Evolutionary conservation across 2,113 vertebrate genomes (phyloP).

Genomic region (Scomber japonicus): DNA sequence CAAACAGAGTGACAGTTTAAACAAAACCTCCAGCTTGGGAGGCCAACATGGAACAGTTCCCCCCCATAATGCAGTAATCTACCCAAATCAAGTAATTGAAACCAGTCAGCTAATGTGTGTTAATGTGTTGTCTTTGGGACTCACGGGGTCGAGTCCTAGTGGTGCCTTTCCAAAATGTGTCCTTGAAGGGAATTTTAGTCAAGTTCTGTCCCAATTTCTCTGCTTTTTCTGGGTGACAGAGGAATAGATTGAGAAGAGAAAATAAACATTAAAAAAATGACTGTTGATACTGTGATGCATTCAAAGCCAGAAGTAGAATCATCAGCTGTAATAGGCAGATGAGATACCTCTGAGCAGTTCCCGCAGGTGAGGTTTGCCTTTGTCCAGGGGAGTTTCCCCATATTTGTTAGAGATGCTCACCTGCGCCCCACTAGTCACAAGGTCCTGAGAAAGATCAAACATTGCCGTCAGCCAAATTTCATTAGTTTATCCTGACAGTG

Average conservation of each 20-base stretch:
- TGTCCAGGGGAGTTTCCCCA: conserved; percentile 94
- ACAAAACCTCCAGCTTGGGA: neutral
- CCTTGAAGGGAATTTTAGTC: conserved; percentile 95
- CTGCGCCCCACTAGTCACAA: conserved; percentile 90
- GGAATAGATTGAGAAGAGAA: neutral
- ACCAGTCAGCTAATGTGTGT: conserved; percentile 13
- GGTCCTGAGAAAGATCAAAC: conserved; percentile 84
- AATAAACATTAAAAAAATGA: neutral
- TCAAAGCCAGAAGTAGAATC: neutral
- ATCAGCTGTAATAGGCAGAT: neutral
- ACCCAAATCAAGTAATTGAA: conserved; percentile 14
- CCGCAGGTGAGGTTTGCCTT: conserved; percentile 92
- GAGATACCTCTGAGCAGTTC: conserved; percentile 89
- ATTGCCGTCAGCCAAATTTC: neutral
- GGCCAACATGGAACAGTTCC: conserved; percentile 16
- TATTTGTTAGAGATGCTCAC: conserved; percentile 97
- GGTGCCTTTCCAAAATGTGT: conserved; percentile 98
- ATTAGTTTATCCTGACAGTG: too few relatives aligned
- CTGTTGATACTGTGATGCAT: neutral
- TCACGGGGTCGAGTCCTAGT: conserved; percentile 97
- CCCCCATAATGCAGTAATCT: conserved; percentile 8
- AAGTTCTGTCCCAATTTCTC: conserved; percentile 97
- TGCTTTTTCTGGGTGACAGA: conserved; percentile 88
- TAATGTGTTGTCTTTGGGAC: conserved; percentile 65
- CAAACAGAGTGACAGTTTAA: conserved; percentile 33